Evolutionary conservation across 2,113 vertebrate genomes (phyloP).

Genomic region (Nettapus auritus): DNA sequence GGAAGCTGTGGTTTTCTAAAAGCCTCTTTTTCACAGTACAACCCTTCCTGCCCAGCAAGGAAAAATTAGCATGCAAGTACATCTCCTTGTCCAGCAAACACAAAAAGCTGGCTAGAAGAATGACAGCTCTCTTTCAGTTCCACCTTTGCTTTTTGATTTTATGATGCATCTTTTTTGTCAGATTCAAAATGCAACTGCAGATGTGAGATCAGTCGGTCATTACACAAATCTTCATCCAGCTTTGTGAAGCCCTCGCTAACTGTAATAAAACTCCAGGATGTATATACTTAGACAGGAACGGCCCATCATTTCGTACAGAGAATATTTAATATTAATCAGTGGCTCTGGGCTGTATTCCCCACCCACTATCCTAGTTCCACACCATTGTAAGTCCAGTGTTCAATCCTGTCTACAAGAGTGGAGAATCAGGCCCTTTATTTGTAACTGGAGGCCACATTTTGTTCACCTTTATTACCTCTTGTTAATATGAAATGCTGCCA

Average conservation of each 20-base stretch:
- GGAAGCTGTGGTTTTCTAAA: background rate
- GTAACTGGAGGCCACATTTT: constrained; percentile 25
- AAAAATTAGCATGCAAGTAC: background rate
- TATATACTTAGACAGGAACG: background rate
- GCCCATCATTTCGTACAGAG: background rate
- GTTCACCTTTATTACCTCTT: background rate
- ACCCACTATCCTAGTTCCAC: background rate
- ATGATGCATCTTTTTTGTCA: background rate
- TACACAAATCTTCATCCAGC: background rate
- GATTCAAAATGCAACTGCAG: constrained; percentile 5
- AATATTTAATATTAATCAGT: background rate
- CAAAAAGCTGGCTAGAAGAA: background rate
- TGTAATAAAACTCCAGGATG: background rate
- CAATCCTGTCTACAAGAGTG: background rate
- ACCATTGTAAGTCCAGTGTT: background rate
- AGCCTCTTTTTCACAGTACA: background rate
- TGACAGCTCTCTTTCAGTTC: background rate
- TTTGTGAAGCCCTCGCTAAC: background rate
- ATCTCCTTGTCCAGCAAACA: background rate
- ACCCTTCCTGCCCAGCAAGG: background rate
- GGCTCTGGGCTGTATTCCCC: background rate
- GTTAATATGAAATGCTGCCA: background rate
- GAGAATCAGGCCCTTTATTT: background rate
- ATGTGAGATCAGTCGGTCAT: background rate
- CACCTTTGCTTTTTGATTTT: background rate